These are phyloP conservation scores for Chelon auratus DNA, from an alignment of 2,797 vertebrate species.

Conservation along the genomic window DNA sequence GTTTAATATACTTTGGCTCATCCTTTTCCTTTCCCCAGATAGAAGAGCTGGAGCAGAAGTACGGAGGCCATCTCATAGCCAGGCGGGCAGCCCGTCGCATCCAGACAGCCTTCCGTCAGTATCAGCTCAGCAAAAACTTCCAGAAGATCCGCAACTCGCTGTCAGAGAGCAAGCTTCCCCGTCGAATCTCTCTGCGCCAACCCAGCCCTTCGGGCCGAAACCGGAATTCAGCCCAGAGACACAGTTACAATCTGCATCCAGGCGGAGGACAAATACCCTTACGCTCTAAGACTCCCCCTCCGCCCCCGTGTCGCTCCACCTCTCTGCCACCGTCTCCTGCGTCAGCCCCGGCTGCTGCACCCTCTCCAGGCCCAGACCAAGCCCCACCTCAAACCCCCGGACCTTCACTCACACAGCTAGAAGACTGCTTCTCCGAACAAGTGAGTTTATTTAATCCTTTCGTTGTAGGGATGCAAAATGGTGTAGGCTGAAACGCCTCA, in stretches of 20 bases:
- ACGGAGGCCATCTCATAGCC: constrained; percentile 95
- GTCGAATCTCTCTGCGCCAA: constrained; percentile 95
- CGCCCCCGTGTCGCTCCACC: constrained; percentile 88
- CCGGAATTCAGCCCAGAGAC: constrained; percentile 75
- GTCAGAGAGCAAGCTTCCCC: constrained; percentile 94
- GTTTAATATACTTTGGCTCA: constrained; percentile 50
- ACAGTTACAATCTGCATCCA: constrained; percentile 79
- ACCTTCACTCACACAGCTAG: constrained; percentile 93
- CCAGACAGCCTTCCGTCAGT: constrained; percentile 98
- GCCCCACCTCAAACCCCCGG: constrained; percentile 83
- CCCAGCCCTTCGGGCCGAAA: constrained; percentile 79
- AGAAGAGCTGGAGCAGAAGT: constrained; percentile 98
- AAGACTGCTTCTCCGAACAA: constrained; percentile 96
- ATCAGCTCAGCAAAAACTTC: constrained; percentile 99
- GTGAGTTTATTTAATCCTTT: constrained; percentile 56
- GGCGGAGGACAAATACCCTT: constrained; percentile 82
- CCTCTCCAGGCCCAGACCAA: constrained; percentile 39
- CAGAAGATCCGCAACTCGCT: constrained; percentile 98
- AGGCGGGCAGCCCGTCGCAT: constrained; percentile 96
- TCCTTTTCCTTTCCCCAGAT: constrained; percentile 83
- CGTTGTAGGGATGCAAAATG: background rate
- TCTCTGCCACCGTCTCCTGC: constrained; percentile 89
- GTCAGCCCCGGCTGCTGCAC: constrained; percentile 35
- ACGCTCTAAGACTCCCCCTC: constrained; percentile 83
- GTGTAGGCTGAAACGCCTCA: background rate